Evolutionary conservation across 2,797 vertebrate species (phyloP), one percentile per base, ranked within the genome.

Genomic region (Hylomyscus alleni): DNA sequence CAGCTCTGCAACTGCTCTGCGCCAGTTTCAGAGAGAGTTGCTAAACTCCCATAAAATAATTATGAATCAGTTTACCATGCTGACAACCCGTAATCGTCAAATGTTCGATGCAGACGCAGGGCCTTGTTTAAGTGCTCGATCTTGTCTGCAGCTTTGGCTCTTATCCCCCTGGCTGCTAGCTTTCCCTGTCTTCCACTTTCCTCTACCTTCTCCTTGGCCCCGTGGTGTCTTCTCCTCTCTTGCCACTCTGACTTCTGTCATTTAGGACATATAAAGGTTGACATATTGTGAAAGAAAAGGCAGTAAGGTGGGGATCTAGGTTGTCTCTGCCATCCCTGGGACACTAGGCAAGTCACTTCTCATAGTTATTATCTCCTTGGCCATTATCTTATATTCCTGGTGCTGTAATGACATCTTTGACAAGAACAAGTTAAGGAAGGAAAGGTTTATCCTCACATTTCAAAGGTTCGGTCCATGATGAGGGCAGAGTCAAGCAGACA

Each of bases 21-120:
- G 31, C 91, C 95, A 94, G 96, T 97, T 97, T 97, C 76, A 73
- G 52, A 83, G 2, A 44, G 56, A 97, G 31, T 85, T 89, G 56
- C 96, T 98, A 96, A 98, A 97, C 96, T 96, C 94, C 78, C 97
- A 87, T 98, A 97, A 98, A 98, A 98, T 97, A 56, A 94, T 98
- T 98, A 96, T 94, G 94, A 97, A 97, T 98, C 94, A 88, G 93
- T 97, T 97, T 96, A 93, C 97, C 91, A 62, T 72, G 95, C 95
- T 96, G 97, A 97, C 93, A 96, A 12, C n/a, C 72, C 95, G 12
- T 96, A 96, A 95, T 96, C 97, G 93, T 97, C 98, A 81, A 95
- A 97, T 97, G 96, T 86, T 96, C 96, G 93, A 11, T 80, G 95
- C 75, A 97, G 77, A 89, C 75, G 75, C 29, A 13, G 34, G 22